Conservation (phyloP, 2,888 invertebrate genomes). For the Antheraea yamamai region DNA sequence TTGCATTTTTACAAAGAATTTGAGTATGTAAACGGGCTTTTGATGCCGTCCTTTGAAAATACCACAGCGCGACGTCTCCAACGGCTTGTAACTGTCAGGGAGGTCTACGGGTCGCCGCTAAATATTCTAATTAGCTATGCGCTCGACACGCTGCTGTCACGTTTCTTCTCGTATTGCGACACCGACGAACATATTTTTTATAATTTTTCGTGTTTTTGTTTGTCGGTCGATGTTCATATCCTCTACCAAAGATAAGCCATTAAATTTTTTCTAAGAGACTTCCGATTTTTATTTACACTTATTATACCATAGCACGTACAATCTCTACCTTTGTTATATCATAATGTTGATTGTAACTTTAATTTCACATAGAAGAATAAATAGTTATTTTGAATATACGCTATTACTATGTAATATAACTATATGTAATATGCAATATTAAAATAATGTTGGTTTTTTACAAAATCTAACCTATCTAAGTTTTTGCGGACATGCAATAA, state of each 20-base stretch:
- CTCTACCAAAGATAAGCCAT: not conserved
- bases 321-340: not conserved
- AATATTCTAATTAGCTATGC: constrained; percentile 56
- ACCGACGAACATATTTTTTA: constrained; percentile 6
- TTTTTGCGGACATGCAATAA: no score
- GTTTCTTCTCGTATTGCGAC: constrained; percentile 15
- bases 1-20: constrained; percentile 1
- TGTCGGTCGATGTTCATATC: constrained; percentile 3
- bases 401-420: no score
- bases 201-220: constrained; percentile 4
- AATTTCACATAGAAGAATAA: not conserved
- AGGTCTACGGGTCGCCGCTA: constrained; percentile 51
- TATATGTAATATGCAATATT: no score
- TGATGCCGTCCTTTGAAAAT: constrained; percentile 9
- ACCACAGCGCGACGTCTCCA: constrained; percentile 14
- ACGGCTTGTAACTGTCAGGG: constrained; percentile 28
- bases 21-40: not conserved
- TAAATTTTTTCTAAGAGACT: not conserved
- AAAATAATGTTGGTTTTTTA: no score
- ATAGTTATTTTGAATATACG: not conserved
- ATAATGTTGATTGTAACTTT: not conserved
- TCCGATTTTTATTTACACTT: constrained; percentile 14
- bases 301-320: not conserved
- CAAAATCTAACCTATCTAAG: no score
- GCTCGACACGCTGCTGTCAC: constrained; percentile 28